Base-by-base conservation (phyloP, 2,888 invertebrate genomes). In the Acleris cristana region DNA sequence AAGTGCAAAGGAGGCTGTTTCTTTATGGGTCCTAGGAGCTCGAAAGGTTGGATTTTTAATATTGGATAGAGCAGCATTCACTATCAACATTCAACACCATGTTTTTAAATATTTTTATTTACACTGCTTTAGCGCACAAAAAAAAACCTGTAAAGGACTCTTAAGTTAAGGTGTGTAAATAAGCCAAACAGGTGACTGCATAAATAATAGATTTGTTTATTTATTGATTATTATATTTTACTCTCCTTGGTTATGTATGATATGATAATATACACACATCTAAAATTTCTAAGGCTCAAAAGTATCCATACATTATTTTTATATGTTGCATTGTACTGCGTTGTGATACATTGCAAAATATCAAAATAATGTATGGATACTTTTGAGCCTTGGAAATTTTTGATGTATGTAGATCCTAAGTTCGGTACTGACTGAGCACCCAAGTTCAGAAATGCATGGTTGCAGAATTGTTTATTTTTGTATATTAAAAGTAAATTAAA, bases 1-100 rank as follows among this genome's bases (percentile, higher is more conserved):
- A 94, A 97, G 96, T 94, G 96, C 97, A 94, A 96, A 96, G 95
- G 97, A 97, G 95, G 97, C 97, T 94, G 96, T 97, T 94, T 96
- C 97, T 93, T 96, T 97, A 93, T 97, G 97, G 97, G 96, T 97
- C 93, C 96, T 97, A 94, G 97, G 97, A 95, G 96, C 96, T 94
- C 95, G 97, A 95, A 97, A 97, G 97, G 97, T 97, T 95, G 94
- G 95, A 90, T 76, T 78, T 84, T 87, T 81, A 78, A 68, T 55
- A 68, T 64, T 68, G 60, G 62, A 68, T 60, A 59, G 59, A 76
- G 76, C 81, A 81, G 80, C 81, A 79, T 77, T 82, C 81, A 82
- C 80, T 40, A 40, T 40, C 40, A 40, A 10, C 78, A 76, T 79
- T 76, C 70, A 78, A 81, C 83, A 82, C 79, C 2, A 56, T 65